Conservation (phyloP, 2,113 vertebrate genomes). For the Sinocyclocheilus rhinocerous region DNA sequence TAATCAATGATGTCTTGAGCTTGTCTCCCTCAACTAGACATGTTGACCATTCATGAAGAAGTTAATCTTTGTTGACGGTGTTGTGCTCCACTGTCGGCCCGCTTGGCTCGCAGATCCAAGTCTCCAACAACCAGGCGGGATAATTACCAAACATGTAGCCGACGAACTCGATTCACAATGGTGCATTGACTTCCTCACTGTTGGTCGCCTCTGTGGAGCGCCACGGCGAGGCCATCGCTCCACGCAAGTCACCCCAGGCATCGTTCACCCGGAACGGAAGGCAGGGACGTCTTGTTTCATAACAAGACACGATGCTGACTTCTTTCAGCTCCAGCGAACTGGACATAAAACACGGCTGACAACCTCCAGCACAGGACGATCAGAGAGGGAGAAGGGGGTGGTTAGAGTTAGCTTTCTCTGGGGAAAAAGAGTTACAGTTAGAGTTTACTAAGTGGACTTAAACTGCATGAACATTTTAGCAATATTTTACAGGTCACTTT, state of each 20-base stretch:
- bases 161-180: slow-evolving; percentile 76
- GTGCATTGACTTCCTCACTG: slow-evolving; percentile 82
- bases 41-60: slow-evolving; percentile 62
- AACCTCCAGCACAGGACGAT: slow-evolving; percentile 75
- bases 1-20: neutral
- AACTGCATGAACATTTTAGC: neutral
- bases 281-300: slow-evolving; percentile 80
- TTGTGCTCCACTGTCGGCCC: slow-evolving; percentile 68
- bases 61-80: slow-evolving; percentile 72
- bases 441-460: neutral
- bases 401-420: slow-evolving; percentile 40
- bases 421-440: slow-evolving; percentile 13
- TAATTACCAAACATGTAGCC: slow-evolving; percentile 80
- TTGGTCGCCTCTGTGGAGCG: slow-evolving; percentile 70
- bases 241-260: slow-evolving; percentile 64
- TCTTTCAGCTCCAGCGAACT: slow-evolving; percentile 85
- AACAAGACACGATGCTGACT: slow-evolving; percentile 84
- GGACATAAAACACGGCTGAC: slow-evolving; percentile 78
- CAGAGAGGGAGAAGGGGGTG: slow-evolving; percentile 70
- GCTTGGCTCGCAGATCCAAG: slow-evolving; percentile 66
- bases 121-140: slow-evolving; percentile 69
- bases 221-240: slow-evolving; percentile 55
- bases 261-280: slow-evolving; percentile 67
- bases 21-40: slow-evolving; percentile 60
- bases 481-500: neutral